Evolutionary conservation across 2,888 invertebrate species (phyloP), one percentile per base, ranked within the genome.

Genomic region (Tetramorium bicarinatum): DNA sequence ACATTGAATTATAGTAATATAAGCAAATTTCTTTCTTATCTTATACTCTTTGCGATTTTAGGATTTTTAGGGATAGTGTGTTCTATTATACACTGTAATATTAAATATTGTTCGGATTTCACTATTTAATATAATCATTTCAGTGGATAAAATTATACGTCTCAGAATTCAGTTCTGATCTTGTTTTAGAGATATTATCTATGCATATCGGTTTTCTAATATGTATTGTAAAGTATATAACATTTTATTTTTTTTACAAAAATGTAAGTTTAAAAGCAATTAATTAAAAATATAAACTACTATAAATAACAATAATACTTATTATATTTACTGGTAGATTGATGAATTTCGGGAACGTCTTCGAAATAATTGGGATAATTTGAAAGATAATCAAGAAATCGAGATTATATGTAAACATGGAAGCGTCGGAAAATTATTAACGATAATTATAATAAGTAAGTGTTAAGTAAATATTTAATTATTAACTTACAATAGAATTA

Each of bases 361-460:
- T 41, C 59, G 38, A n/a, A 44, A 52, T 47, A 59, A 84, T 25
- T 84, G 80, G 84, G 25, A 38, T 8, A 7, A 38, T 13, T 47
- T 84, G 61, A 69, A 21, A 34, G 15, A 66, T 69, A 44, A 81
- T 4, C 52, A 38, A 9, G 81, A 84, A 18, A 41, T 41, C 0
- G 61, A 81, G 7, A 81, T 84, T 29, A 81, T 81, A 41, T 38
- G 25, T 3, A 74, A 75, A 34, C 47, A 75, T 0, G 62, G 44
- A 13, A 44, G 7, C 0, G 18, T 3, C 1, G 72, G 75, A 34
- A 82, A 41, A 82, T n/a, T 62, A 18, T 29, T 52, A 1, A 75
- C 74, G 0, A n/a, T 66, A 54, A 0, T 7, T 44, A 0, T 74
- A 44, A 0, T 13, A 56, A 13, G 82, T 82, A 72, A 61, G 44